Evolutionary conservation across 2,888 invertebrate genomes (phyloP), one percentile per base, ranked within the genome.

Genomic region (Phlogophora meticulosa): DNA sequence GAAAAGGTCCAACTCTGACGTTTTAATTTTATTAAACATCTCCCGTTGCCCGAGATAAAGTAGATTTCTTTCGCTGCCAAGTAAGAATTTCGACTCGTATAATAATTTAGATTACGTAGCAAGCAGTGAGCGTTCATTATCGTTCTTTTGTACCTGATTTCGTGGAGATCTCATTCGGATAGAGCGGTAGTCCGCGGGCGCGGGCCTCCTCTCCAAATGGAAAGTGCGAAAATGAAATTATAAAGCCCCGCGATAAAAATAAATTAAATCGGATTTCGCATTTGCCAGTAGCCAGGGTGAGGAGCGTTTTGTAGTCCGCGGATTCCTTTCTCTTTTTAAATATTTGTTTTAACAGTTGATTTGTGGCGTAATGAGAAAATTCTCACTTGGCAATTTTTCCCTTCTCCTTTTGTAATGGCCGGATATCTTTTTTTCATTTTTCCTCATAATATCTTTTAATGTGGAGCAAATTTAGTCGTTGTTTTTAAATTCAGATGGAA

Each of bases 161-260:
- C 92, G 93, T 91, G 84, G 90, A 95, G 95, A 95, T 95, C 95
- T 94, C 95, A 95, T 95, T 95, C 94, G 92, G 95, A 95, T 95
- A 95, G 94, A 94, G 92, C 92, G 89, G 88, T 91, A 89, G 93
- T 93, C 94, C 93, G 91, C 93, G 93, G 58, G 92, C 92, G 91
- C 92, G 92, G 91, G 93, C 91, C 92, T 90, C 91, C 94, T 91
- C 93, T 91, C 91, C 89, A 95, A 95, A 94, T 94, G 94, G 94
- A 95, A 95, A 95, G 95, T 95, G 95, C 94, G 95, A 95, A 95
- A 95, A 95, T 95, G 94, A 95, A 95, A 95, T 95, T 95, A 95
- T 95, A 95, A 95, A 95, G 94, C 92, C 92, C 92, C 88, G 90
- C 94, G 95, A 95, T 95, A 95, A 95, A 95, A 95, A 95, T 95